Evolutionary conservation across 2,888 invertebrate species (phyloP), one percentile per base, ranked within the genome.

Genomic region (Diaperis boleti): DNA sequence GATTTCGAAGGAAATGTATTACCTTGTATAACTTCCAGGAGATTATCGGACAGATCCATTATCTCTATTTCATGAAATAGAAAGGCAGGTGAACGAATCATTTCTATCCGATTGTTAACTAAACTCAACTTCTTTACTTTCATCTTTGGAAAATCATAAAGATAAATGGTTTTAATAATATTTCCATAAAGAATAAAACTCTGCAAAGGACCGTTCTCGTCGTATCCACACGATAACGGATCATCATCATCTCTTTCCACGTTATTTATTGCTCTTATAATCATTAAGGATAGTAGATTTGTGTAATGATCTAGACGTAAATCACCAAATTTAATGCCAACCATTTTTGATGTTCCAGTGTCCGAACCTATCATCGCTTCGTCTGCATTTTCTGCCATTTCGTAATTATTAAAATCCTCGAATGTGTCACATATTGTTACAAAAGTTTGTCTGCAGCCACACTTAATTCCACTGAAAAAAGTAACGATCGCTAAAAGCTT

Each of bases 81-180:
- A 6, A 44, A 44, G 5, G 44, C 44, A 7, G 26, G 8, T 7
- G 2, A 5, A 13, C 26, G 11, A 2, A 44, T 8, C 2, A 3
- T 2, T 26, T 44, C 44, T 4, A 44, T 44, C 18, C 26, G 11
- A 44, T 44, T 44, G 14, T 44, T 44, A 7, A 44, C 26, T 13
- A 44, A 26, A 44, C 26, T 44, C 22, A 44, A 13, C 8, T 26
- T 44, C 14, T 26, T 44, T 6, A 44, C 1, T 1, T 7, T 2
- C 0, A 26, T 11, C 4, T 13, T 8, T 2, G 44, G 44, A 22
- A 44, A 44, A 14, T 22, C 11, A 7, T 26, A 26, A 6, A n/a
- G 26, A 6, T 26, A 8, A n/a, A 26, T 26, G 26, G n/a, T n/a
- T n/a, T 26, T 26, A 6, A 26, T 3, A n/a, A 26, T 26, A 5